Conservation (phyloP, 2,113 vertebrate genomes). For the Lathamus discolor region DNA sequence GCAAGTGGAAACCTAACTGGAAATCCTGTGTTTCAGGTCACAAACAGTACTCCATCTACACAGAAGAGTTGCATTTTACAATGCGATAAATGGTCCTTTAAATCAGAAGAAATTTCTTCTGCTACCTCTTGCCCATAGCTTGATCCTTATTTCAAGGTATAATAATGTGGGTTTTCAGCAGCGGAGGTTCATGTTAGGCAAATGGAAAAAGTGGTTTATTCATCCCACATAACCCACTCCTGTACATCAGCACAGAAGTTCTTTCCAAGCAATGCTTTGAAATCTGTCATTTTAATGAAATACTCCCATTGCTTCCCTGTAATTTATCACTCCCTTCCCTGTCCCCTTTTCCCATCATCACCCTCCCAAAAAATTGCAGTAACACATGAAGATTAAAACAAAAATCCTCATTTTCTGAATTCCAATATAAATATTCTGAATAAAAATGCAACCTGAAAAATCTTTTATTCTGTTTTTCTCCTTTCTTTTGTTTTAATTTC, state of each 20-base stretch:
- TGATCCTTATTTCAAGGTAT: neutral
- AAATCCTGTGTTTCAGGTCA: neutral
- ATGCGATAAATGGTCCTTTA: neutral
- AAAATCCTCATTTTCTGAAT: neutral
- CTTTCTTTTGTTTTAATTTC: neutral
- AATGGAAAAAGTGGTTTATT: neutral
- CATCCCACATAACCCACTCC: neutral
- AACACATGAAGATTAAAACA: neutral
- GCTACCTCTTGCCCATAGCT: neutral
- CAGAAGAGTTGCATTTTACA: neutral
- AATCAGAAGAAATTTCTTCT: neutral
- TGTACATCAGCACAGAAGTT: neutral
- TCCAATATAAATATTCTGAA: neutral
- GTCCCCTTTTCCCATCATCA: neutral
- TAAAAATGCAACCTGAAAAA: neutral
- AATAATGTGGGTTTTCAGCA: neutral
- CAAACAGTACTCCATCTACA: neutral
- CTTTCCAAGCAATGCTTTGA: neutral
- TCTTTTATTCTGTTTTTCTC: rapidly evolving
- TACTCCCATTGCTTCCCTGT: neutral
- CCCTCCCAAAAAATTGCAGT: rapidly evolving
- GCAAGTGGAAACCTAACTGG: neutral
- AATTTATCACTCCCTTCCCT: neutral
- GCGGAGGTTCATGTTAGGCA: neutral
- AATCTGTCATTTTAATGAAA: neutral